Evolutionary conservation across 2,113 vertebrate species (phyloP).

Genomic region (Nycticebus coucang): DNA sequence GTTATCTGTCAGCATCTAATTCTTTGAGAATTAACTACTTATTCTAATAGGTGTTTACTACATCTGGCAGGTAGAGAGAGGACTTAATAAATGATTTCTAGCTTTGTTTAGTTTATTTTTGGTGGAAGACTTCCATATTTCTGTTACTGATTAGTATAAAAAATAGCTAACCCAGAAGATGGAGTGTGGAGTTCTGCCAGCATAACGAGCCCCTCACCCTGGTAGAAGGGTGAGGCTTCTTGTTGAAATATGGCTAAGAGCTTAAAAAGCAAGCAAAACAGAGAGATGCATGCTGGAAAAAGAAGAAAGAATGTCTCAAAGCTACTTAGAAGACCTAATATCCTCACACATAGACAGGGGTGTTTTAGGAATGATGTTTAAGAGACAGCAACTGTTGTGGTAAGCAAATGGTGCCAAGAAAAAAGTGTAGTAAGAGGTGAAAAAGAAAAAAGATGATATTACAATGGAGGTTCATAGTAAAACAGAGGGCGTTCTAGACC

Average conservation of each 20-base stretch:
- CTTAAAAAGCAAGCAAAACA: constrained; percentile 89
- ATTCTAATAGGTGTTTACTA: neutral
- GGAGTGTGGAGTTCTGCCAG: neutral
- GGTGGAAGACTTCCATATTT: neutral
- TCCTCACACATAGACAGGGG: constrained; percentile 82
- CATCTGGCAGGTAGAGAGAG: neutral
- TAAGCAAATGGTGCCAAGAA: constrained; percentile 74
- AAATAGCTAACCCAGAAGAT: neutral
- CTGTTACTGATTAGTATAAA: neutral
- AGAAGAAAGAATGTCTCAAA: constrained; percentile 91
- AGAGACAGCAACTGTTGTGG: constrained; percentile 87
- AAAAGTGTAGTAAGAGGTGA: neutral
- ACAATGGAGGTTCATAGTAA: neutral
- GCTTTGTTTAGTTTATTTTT: neutral
- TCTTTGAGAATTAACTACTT: neutral
- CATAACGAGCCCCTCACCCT: neutral
- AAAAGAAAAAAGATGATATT: neutral
- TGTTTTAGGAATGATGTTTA: constrained; percentile 87
- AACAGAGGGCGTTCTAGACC: constrained; percentile 77
- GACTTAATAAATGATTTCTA: neutral
- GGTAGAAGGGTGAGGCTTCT: neutral
- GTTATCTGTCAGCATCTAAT: neutral
- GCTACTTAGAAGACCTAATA: constrained; percentile 89
- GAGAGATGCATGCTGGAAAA: constrained; percentile 92
- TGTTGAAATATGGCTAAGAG: constrained; percentile 88